Base-by-base conservation (phyloP, 2,888 invertebrate species). In the Allophyes oxyacanthae region DNA sequence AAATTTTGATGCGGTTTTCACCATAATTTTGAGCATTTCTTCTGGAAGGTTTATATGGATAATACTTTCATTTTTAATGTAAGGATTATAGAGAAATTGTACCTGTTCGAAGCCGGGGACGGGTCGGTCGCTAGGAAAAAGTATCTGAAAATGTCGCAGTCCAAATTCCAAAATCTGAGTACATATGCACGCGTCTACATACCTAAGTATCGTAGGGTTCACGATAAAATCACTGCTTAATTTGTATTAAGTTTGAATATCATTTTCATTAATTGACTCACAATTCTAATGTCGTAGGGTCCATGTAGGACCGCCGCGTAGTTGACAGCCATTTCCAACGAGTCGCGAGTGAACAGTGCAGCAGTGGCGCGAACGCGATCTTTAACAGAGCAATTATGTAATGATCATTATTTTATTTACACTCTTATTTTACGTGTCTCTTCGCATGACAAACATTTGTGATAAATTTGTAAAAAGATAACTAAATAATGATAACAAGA, bases 241-340 rank as follows among this genome's bases (percentile, higher is more conserved):
- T 6, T 25, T 5, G 3, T 25, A 25, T 5, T 6, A 25, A 5
- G 25, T 25, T 25, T 25, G 25, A 25, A 25, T 8, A 28, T 6
- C 2, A 28, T 28, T 2, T 28, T 28, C 7, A 4, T 13, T 37
- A 11, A 36, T n/a, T 5, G 40, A 94, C 95, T 95, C 82, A 97
- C 97, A 92, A 97, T 85, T 79, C 96, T 94, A 62, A 97, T 82
- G 82, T 97, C 97, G 65, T 96, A 94, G 57, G 96, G 95, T 40
- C 96, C 96, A 79, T 97, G 94, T 1, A 97, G 89, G 25, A 97
- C 95, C 6, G 96, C 97, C 0, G 96, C 95, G 55, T 95, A 89
- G 86, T 97, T 97, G 64, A 91, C 82, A 36, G 64, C 52, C 87
- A 87, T 88, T 49, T 55, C 70, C 40, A 28, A 30, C 33, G 14